Evolutionary conservation across 2,113 vertebrate species (phyloP), one percentile per base, ranked within the genome.

Genomic region (Bos indicus): DNA sequence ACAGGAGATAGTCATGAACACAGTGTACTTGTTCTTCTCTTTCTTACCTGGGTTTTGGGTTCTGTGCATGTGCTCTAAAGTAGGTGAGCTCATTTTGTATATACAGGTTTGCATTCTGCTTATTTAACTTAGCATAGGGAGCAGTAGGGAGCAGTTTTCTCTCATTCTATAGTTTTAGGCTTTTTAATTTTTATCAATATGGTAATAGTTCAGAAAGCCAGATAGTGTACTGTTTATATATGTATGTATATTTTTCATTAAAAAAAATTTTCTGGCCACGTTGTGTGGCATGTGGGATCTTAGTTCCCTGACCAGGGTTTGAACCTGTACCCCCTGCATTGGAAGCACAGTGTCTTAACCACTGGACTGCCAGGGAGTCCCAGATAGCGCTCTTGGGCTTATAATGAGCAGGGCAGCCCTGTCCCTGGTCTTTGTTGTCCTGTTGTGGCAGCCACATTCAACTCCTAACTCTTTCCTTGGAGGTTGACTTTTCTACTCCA

Each of bases 91-190:
- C n/a, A 67, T 84, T 94, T 54, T 64, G 25, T 52, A 28, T 40
- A n/a, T 23, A 51, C 16, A 60, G 56, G 43, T 96, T n/a, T 93
- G 21, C 59, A 8, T 74, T 52, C 11, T 90, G 48, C 30, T 67
- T 88, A 78, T 78, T 94, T 94, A 59, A 80, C n/a, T 54, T 90
- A 81, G 54, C 80, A 67, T 26, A 83, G 67, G 60, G 92, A 86
- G 91, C 80, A 77, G 3, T 21, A 82, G 67, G 80, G 92, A 90
- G 89, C 80, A 64, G 1, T 97, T 92, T 97, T 82, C 83, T 86
- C 12, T 85, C 84, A 89, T 80, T 82, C 40, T 43, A 6, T 54
- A 48, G 54, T 94, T 96, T 86, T 86, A 57, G 46, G 30, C 11
- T 67, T 88, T 96, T 52, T 21, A 46, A 33, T 60, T 71, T 94